Conservation (phyloP, 2,888 invertebrate genomes). For the Drosophila basisetae region DNA sequence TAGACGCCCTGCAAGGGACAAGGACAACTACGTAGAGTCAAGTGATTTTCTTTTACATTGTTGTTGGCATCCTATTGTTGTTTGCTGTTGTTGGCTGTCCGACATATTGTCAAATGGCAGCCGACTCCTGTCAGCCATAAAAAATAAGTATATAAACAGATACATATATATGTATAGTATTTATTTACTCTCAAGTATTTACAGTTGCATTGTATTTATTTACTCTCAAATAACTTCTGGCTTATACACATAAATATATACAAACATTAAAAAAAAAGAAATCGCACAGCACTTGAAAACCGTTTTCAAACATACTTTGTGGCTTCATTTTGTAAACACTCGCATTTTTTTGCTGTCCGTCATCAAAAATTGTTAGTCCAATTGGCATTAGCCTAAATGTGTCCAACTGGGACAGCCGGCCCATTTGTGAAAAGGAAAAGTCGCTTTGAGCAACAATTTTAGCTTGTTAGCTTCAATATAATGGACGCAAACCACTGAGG, state of each 20-base stretch:
- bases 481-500: conserved; percentile 35
- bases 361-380: conserved; percentile 40
- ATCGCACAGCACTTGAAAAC: conserved; percentile 10
- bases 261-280: not conserved
- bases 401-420: conserved; percentile 7
- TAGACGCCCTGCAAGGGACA: conserved; percentile 59
- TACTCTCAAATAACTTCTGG: conserved; percentile 5
- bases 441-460: conserved; percentile 38
- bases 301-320: conserved; percentile 10
- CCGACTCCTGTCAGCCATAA: conserved; percentile 23
- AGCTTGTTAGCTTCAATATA: conserved; percentile 60
- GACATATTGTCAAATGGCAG: conserved; percentile 52
- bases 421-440: not conserved
- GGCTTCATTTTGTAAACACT: conserved; percentile 8
- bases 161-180: not conserved
- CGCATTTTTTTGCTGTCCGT: not conserved
- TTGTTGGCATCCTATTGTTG: conserved; percentile 34
- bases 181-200: conserved; percentile 9
- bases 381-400: conserved; percentile 61
- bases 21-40: conserved; percentile 71
- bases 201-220: not conserved
- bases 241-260: not conserved
- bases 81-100: conserved; percentile 16
- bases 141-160: conserved; percentile 3
- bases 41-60: conserved; percentile 65